phyloP scores from a whole-genome alignment of 2,797 vertebrate genomes.

The Acropternis orthonyx region DNA sequence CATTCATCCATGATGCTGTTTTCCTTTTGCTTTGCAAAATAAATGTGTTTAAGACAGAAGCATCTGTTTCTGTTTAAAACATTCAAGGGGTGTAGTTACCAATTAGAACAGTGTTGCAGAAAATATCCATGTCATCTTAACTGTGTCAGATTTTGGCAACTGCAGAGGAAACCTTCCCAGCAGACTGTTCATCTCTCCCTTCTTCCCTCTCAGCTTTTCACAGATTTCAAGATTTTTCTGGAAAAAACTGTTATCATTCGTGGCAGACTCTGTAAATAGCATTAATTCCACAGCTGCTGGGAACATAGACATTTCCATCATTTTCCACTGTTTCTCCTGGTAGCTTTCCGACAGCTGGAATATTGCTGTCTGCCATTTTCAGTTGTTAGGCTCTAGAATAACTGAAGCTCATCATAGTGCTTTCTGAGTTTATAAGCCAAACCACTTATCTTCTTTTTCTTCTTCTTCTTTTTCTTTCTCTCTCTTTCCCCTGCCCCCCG shows the following conservation, averaged over 20 bases:
- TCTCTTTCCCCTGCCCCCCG: too few species aligned
- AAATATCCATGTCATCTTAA: neutral
- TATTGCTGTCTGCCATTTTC: neutral
- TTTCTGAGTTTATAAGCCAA: neutral
- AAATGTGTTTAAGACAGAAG: neutral
- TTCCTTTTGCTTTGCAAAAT: neutral
- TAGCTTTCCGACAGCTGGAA: neutral
- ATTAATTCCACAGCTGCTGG: neutral
- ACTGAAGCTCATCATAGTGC: neutral
- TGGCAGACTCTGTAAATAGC: neutral
- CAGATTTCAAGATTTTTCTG: neutral
- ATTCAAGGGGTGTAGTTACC: neutral
- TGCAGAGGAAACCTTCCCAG: neutral
- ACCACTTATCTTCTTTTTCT: neutral
- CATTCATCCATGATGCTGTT: neutral
- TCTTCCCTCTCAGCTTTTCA: neutral
- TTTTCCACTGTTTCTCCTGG: neutral
- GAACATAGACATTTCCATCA: neutral
- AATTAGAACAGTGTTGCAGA: neutral
- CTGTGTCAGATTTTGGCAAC: slow-evolving; percentile 3
- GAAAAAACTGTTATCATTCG: neutral
- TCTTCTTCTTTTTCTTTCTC: neutral
- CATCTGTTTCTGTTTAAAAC: slow-evolving; percentile 31
- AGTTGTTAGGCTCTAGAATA: neutral
- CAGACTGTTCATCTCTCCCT: neutral